Evolutionary conservation across 1,140 invertebrate genomes (phyloP).

Genomic region (Drosophila lacertosa): DNA sequence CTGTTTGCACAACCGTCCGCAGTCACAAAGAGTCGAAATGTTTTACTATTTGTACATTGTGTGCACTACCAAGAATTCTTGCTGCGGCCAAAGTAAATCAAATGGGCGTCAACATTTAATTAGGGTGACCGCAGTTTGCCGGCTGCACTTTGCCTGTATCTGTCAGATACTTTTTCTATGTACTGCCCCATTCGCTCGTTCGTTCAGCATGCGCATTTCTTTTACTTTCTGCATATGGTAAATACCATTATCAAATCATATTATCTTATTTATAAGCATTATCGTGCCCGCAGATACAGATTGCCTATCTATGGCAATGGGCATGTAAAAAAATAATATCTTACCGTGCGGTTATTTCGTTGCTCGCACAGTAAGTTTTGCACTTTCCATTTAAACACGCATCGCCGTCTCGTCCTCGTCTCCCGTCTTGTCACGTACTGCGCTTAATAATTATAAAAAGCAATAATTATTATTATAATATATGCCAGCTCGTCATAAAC

Average conservation of each 20-base stretch:
- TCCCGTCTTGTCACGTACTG: constrained; percentile 9
- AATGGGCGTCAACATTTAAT: constrained; percentile 64
- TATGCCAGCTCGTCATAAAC: constrained; percentile 51
- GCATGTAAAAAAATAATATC: constrained; percentile 79
- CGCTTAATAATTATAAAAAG: constrained; percentile 43
- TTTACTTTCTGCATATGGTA: constrained; percentile 82
- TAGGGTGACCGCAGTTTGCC: constrained; percentile 48
- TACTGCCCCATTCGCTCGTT: not conserved
- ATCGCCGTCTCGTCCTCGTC: constrained; percentile 18
- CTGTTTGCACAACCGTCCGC: constrained; percentile 60
- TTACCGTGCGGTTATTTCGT: constrained; percentile 77
- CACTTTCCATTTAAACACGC: constrained; percentile 79
- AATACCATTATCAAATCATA: constrained; percentile 84
- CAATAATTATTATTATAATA: constrained; percentile 22
- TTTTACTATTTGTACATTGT: not conserved
- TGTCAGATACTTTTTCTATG: constrained; percentile 7
- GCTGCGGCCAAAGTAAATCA: constrained; percentile 36
- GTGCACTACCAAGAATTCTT: constrained; percentile 42
- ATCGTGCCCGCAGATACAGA: constrained; percentile 80
- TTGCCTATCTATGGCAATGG: constrained; percentile 82
- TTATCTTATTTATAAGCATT: constrained; percentile 84
- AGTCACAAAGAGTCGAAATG: constrained; percentile 16
- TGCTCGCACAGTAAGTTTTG: constrained; percentile 79
- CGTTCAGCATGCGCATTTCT: constrained; percentile 37
- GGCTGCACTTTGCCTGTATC: not conserved